Percentiles rank a stretch among this genome's conserved stretches.
Conservation (phyloP, 2,888 invertebrate genomes). For the Nomada ferruginata region DNA sequence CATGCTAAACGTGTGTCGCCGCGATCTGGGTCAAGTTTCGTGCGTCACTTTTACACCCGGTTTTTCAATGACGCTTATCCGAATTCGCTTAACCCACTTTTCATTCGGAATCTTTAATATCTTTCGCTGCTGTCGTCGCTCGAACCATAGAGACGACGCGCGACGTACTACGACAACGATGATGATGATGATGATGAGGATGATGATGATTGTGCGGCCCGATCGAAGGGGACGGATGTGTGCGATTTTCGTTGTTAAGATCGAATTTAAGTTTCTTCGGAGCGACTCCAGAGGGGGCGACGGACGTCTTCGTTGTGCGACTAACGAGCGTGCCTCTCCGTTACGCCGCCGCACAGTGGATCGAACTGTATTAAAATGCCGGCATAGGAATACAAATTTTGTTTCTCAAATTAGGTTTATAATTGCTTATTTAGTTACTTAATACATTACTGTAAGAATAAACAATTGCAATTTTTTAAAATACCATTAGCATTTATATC, state of each 20-base stretch:
- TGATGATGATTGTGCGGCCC: too few relatives aligned
- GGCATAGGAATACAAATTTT: too few relatives aligned
- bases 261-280: conserved; percentile 31
- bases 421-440: too few relatives aligned
- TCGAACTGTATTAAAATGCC: too few relatives aligned
- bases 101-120: conserved; percentile 17
- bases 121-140: not conserved
- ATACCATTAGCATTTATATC: too few relatives aligned
- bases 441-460: too few relatives aligned
- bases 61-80: conserved; percentile 50
- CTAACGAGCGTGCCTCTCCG: conserved; percentile 41
- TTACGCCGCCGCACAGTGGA: not conserved
- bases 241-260: conserved; percentile 43
- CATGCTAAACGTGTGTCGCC: conserved; percentile 61
- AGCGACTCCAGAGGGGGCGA: not conserved
- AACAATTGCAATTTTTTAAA: too few relatives aligned
- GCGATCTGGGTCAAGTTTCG: conserved; percentile 68
- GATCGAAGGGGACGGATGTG: conserved; percentile 38
- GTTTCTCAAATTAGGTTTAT: too few relatives aligned
- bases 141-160: not conserved
- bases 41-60: conserved; percentile 53
- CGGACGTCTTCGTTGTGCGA: conserved; percentile 48
- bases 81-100: conserved; percentile 32
- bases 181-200: not conserved
- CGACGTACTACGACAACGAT: too few relatives aligned